phyloP scores from a whole-genome alignment of 1,140 invertebrate species.

The Lordiphosa mommai region DNA sequence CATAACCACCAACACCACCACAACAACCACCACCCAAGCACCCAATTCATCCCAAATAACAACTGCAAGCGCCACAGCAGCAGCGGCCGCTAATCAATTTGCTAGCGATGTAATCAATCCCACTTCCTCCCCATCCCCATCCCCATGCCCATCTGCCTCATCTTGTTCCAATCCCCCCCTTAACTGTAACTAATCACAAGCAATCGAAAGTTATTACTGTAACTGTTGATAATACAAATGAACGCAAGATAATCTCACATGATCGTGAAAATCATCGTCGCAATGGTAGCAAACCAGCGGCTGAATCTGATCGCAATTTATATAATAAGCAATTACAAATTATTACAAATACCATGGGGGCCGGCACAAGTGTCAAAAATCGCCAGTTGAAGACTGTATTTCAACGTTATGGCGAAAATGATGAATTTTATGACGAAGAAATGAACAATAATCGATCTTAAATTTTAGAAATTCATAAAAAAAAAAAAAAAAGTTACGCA shows the following conservation, averaged over 20 bases:
- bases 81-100: too few species aligned
- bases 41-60: slow-evolving; percentile 49
- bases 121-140: too few species aligned
- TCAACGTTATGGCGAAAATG: slow-evolving; percentile 57
- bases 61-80: slow-evolving; percentile 3
- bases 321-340: slow-evolving; percentile 76
- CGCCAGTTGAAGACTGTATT: slow-evolving; percentile 35
- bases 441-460: slow-evolving; percentile 47
- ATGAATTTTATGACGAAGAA: slow-evolving; percentile 41
- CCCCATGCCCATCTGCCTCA: slow-evolving; percentile 1
- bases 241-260: slow-evolving; percentile 28
- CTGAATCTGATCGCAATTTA: slow-evolving; percentile 55
- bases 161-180: background rate
- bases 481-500: background rate
- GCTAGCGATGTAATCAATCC: slow-evolving; percentile 6
- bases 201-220: slow-evolving; percentile 32
- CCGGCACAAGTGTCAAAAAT: slow-evolving; percentile 11
- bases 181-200: slow-evolving; percentile 29
- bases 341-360: slow-evolving; percentile 62
- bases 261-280: slow-evolving; percentile 43
- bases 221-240: slow-evolving; percentile 20
- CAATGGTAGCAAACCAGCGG: slow-evolving; percentile 48
- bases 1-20: slow-evolving; percentile 30
- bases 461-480: slow-evolving; percentile 12
- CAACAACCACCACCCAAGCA: slow-evolving; percentile 45